Base-by-base conservation (phyloP, 1,140 invertebrate species). In the Heliconius eleuchia region DNA sequence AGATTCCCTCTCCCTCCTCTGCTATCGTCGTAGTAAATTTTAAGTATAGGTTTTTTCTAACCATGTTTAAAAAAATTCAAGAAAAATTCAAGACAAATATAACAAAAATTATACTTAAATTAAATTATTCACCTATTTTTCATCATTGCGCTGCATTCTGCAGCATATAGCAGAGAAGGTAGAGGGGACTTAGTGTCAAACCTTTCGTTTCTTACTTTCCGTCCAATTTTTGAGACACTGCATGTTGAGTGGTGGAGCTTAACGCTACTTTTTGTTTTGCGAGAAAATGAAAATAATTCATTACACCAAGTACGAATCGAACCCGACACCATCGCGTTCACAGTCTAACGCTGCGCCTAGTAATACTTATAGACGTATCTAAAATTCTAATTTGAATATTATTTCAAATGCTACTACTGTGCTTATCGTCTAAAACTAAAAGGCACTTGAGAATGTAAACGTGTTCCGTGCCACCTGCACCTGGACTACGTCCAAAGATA, bases 401-500 rank as follows among this genome's bases (percentile, higher is more conserved):
- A 72, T 39, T 42, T 34, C 71, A 27, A 72, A 42, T 42, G 71
- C 30, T 27, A 9, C 71, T 72, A 13, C 37, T 71, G 34, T 1
- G 23, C 73, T 71, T 71, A 71, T 78, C 76, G 37, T 57, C 30
- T 57, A 77, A 37, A 37, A 76, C 60, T 72, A 55, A 79, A 79
- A 79, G 74, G 27, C 78, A 75, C 78, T 79, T 72, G n/a, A 79
- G 50, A 72, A 76, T 57, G 46, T 74, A 34, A 71, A 76, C 73
- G 73, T 55, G 79, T 23, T 73, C 74, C 74, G 52, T 73, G 71
- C 79, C 79, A 80, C 74, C 70, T 80, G 71, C 71, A 37, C 50
- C 73, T 80, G 79, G 79, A 80, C 66, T 46, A 37, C 19, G 39
- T 72, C 79, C 79, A 80, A 76, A 60, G 79, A 80, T 80, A 76